Evolutionary conservation across 2,888 invertebrate genomes (phyloP).

Genomic region (Drosophila eohydei): DNA sequence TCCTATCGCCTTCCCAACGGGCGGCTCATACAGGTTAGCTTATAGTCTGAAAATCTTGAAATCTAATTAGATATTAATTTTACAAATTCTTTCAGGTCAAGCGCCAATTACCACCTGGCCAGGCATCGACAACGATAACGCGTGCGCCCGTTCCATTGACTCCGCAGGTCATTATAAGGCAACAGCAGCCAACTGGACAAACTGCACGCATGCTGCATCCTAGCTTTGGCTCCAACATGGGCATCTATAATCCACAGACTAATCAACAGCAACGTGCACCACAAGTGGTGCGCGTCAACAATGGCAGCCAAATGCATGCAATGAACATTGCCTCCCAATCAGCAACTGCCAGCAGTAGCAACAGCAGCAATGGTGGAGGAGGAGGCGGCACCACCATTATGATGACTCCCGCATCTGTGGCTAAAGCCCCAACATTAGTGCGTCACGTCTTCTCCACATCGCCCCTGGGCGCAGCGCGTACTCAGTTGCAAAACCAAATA

Average conservation of each 20-base stretch:
- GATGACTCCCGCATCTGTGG: slow-evolving; percentile 21
- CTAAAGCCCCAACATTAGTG: slow-evolving; percentile 62
- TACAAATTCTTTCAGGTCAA: slow-evolving; percentile 71
- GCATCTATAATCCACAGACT: slow-evolving; percentile 66
- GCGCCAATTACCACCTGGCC: slow-evolving; percentile 72
- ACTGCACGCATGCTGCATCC: slow-evolving; percentile 36
- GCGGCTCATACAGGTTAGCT: slow-evolving; percentile 82
- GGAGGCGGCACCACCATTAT: slow-evolving; percentile 43
- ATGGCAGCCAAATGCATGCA: slow-evolving; percentile 40
- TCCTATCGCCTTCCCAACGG: slow-evolving; percentile 85
- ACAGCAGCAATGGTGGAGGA: not conserved
- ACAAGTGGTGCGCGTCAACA: slow-evolving; percentile 72
- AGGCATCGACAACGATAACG: slow-evolving; percentile 26
- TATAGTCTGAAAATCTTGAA: too few relatives aligned
- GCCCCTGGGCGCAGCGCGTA: slow-evolving; percentile 81
- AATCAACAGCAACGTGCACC: slow-evolving; percentile 66
- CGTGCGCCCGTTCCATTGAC: slow-evolving; percentile 27
- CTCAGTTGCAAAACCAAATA: slow-evolving; percentile 83
- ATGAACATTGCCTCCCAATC: slow-evolving; percentile 32
- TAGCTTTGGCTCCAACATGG: slow-evolving; percentile 59
- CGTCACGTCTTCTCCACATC: slow-evolving; percentile 80
- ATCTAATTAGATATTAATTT: not conserved
- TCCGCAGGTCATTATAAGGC: slow-evolving; percentile 60
- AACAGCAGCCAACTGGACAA: slow-evolving; percentile 17
- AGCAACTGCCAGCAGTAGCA: slow-evolving; percentile 29